Percentiles rank a stretch among this genome's conserved stretches.
Evolutionary conservation across 2,888 invertebrate genomes (phyloP).

Genomic region (Eudemis profundana): DNA sequence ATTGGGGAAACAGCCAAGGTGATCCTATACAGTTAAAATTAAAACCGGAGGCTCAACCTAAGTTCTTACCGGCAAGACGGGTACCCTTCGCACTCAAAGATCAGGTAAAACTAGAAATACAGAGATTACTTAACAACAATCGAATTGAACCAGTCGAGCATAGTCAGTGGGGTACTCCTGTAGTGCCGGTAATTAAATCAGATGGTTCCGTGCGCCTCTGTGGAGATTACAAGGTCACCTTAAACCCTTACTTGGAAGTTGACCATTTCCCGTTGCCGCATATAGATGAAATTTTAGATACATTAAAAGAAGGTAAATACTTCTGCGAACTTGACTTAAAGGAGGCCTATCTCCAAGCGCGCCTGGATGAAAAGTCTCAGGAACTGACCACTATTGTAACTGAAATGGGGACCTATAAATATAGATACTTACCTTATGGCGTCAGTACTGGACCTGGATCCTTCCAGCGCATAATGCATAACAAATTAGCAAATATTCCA

Average conservation of each 20-base stretch:
- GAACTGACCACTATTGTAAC: slow-evolving; percentile 43
- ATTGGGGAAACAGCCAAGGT: slow-evolving; percentile 44
- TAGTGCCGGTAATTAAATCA: slow-evolving; percentile 37
- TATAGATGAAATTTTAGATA: slow-evolving; percentile 36
- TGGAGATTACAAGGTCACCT: slow-evolving; percentile 41
- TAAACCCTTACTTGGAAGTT: slow-evolving; percentile 34
- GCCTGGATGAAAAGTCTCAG: slow-evolving; percentile 34
- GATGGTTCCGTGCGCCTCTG: slow-evolving; percentile 37
- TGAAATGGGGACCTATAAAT: slow-evolving; percentile 42
- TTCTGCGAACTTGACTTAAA: slow-evolving; percentile 47
- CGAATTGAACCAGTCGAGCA: slow-evolving; percentile 2
- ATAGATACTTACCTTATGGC: slow-evolving; percentile 41
- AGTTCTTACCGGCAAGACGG: slow-evolving; percentile 24
- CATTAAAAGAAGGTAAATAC: slow-evolving; percentile 37
- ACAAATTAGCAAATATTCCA: slow-evolving; percentile 30
- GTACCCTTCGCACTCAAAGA: slow-evolving; percentile 29
- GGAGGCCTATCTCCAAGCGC: slow-evolving; percentile 46
- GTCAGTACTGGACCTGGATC: slow-evolving; percentile 43
- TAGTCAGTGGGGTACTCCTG: slow-evolving; percentile 35
- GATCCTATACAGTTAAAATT: slow-evolving; percentile 31
- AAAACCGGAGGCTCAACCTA: slow-evolving; percentile 22
- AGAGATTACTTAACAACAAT: background rate
- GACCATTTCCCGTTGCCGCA: slow-evolving; percentile 36
- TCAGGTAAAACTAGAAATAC: slow-evolving; percentile 21
- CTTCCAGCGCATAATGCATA: slow-evolving; percentile 44